phyloP scores from a whole-genome alignment of 2,113 vertebrate species.

The Podarcis raffonei region DNA sequence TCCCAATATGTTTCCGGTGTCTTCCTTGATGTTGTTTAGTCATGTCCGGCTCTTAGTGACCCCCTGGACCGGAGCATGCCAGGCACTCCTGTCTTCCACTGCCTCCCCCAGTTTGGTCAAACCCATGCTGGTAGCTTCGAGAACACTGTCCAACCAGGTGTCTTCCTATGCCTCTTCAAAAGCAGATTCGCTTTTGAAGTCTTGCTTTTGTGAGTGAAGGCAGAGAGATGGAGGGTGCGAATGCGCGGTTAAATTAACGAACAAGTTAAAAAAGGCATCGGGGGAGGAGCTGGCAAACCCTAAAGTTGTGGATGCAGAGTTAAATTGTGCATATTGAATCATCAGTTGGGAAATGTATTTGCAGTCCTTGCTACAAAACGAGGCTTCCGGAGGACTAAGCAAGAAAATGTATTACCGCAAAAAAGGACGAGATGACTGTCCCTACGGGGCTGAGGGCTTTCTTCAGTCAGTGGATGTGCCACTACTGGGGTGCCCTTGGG shows the following conservation, averaged over 20 bases:
- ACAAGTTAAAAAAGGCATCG: neutral
- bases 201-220: no score
- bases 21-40: no score
- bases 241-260: fast-evolving
- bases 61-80: no score
- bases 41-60: no score
- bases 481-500: neutral
- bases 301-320: neutral
- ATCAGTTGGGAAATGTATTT: neutral
- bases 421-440: neutral
- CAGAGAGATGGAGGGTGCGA: neutral
- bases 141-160: neutral
- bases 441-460: neutral
- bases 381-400: neutral
- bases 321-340: fast-evolving
- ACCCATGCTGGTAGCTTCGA: no score
- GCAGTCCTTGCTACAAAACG: neutral
- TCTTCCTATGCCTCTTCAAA: neutral
- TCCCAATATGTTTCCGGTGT: neutral
- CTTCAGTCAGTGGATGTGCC: neutral
- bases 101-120: no score
- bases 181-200: no score
- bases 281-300: neutral
- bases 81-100: no score
- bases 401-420: neutral